Evolutionary conservation across 2,888 invertebrate genomes (phyloP), one percentile per base, ranked within the genome.

Genomic region (Idaea biselata): DNA sequence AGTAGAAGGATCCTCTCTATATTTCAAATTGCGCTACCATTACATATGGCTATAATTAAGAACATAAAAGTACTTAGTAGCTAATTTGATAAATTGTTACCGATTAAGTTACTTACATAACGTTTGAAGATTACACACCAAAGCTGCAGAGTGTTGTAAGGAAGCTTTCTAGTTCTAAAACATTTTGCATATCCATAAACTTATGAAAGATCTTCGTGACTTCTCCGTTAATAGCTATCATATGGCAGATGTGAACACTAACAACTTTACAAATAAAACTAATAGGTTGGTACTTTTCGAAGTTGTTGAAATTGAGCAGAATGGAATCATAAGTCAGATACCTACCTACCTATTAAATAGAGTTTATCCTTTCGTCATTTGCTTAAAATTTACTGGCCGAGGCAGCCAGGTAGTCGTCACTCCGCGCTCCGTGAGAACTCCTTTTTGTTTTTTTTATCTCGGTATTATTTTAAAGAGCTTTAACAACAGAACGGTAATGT

Each of bases 111-210:
- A 55, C 55, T 55, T 55, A 14, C 56, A 56, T 18, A 56, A 56
- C 18, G 11, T 55, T 44, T 44, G 56, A 56, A 56, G 56, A 56
- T 56, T 56, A 56, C 56, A 17, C 56, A 16, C 18, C 44, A 44
- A 8, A 44, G 14, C 44, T 44, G 11, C 14, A 18, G 14, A 56
- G 58, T 33, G 55, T 57, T 58, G 63, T 58, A 66, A 63, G 58
- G 55, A 58, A 66, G 62, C 70, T 70, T 68, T 70, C 68, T 70
- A 64, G 63, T 65, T 63, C 64, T 64, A 63, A 8, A 18, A 14
- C 14, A 56, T 58, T 56, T 60, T 61, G 60, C 62, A 60, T 66
- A 60, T 62, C 62, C 58, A 60, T 60, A 61, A 56, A 44, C 66
- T 66, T 66, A 55, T 66, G 63, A 66, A 64, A 66, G 54, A 62